Evolutionary conservation across 2,888 invertebrate genomes (phyloP).

Genomic region (Drosophila hawaiiensis): DNA sequence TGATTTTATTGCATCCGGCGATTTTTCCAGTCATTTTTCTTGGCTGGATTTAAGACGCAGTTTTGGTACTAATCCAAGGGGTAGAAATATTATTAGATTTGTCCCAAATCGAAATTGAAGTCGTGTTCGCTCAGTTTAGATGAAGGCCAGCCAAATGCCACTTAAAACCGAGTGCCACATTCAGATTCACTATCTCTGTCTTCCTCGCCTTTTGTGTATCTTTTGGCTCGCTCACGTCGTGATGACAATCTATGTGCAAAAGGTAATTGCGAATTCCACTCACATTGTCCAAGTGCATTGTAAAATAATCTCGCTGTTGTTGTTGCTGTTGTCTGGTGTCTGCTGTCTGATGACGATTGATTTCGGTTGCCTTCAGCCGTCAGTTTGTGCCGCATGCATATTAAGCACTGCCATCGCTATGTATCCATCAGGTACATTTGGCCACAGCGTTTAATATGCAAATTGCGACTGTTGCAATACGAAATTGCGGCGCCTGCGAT

Average conservation of each 20-base stretch:
- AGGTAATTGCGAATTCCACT: slow-evolving; percentile 61
- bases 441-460: slow-evolving; percentile 51
- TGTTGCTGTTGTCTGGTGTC: slow-evolving; percentile 17
- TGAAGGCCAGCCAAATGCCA: slow-evolving; percentile 1
- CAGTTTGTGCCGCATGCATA: slow-evolving; percentile 69
- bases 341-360: slow-evolving; percentile 66
- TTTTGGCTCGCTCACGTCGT: slow-evolving; percentile 6
- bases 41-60: slow-evolving; percentile 32
- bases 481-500: slow-evolving; percentile 56
- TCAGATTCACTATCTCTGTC: slow-evolving; percentile 10
- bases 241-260: slow-evolving; percentile 32
- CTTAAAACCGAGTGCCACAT: background rate
- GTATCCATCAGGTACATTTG: slow-evolving; percentile 47
- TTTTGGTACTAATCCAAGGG: slow-evolving; percentile 21
- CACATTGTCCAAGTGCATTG: slow-evolving; percentile 68
- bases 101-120: background rate
- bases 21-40: slow-evolving; percentile 25
- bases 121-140: background rate
- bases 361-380: slow-evolving; percentile 78
- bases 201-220: background rate
- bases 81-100: slow-evolving; percentile 16
- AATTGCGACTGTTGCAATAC: slow-evolving; percentile 68
- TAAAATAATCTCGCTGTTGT: slow-evolving; percentile 45
- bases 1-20: slow-evolving; percentile 63
- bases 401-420: slow-evolving; percentile 44